Conservation (phyloP, 2,888 invertebrate genomes). For the Gymnocheta viridis region DNA sequence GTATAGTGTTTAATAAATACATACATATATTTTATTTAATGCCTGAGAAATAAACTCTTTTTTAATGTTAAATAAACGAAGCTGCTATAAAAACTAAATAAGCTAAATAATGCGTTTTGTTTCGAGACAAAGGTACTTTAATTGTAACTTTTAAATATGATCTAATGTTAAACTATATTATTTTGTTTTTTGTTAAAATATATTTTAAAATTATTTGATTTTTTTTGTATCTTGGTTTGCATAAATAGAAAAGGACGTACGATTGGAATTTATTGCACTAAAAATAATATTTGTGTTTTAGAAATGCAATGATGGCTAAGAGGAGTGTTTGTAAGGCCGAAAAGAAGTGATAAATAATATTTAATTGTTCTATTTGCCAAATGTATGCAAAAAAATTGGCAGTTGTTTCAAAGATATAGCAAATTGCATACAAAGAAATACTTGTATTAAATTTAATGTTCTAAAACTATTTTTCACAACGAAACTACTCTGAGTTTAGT, state of each 20-base stretch:
- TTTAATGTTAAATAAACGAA: constrained; percentile 54
- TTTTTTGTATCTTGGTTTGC: constrained; percentile 11
- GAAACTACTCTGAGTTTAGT: too few relatives aligned
- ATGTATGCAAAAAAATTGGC: too few relatives aligned
- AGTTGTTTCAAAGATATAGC: too few relatives aligned
- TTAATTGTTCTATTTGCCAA: too few relatives aligned
- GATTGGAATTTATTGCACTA: constrained; percentile 51
- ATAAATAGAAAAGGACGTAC: constrained; percentile 49
- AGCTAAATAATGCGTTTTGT: constrained; percentile 35
- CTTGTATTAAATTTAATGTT: too few relatives aligned
- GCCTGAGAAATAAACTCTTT: constrained; percentile 69
- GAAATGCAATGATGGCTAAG: background rate
- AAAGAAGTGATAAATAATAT: too few relatives aligned
- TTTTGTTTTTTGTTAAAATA: constrained; percentile 5
- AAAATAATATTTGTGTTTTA: background rate
- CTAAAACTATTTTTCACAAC: too few relatives aligned
- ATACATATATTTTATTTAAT: constrained; percentile 58
- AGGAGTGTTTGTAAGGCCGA: too few relatives aligned
- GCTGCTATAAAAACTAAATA: constrained; percentile 51
- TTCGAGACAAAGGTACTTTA: constrained; percentile 49
- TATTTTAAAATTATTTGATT: constrained; percentile 9
- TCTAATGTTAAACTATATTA: constrained; percentile 23
- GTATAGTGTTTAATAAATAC: constrained; percentile 19
- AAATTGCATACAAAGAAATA: too few relatives aligned
- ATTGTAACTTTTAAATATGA: constrained; percentile 4